phyloP scores from a whole-genome alignment of 1,140 invertebrate genomes.

The Drosophila ironensis region DNA sequence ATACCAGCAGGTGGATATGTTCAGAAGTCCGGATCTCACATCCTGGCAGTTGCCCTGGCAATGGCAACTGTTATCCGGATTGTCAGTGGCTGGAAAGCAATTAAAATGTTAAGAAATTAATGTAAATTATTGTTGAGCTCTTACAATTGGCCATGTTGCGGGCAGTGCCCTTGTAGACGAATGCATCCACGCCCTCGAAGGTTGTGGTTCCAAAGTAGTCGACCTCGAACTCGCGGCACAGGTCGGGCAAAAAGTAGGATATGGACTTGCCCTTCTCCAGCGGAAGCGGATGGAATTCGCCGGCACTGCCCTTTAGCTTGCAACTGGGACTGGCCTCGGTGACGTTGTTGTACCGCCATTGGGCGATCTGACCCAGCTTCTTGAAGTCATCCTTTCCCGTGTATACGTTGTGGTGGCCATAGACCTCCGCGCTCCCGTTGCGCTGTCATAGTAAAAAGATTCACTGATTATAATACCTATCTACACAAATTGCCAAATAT shows the following conservation, averaged over 20 bases:
- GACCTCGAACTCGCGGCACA: constrained; percentile 86
- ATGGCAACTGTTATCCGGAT: constrained; percentile 49
- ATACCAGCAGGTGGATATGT: constrained; percentile 59
- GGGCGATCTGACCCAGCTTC: constrained; percentile 85
- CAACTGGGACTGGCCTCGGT: constrained; percentile 85
- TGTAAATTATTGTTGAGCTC: constrained; percentile 57
- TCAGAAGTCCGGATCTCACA: constrained; percentile 52
- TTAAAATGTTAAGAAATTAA: neutral
- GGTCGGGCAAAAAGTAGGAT: constrained; percentile 86
- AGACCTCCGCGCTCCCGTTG: constrained; percentile 87
- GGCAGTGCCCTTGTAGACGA: constrained; percentile 84
- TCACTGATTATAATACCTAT: neutral
- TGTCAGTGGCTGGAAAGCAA: constrained; percentile 38
- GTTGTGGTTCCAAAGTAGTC: constrained; percentile 83
- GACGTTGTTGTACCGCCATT: constrained; percentile 86
- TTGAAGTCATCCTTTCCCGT: constrained; percentile 85
- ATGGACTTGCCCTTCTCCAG: constrained; percentile 84
- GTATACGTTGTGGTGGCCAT: constrained; percentile 89
- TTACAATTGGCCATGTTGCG: constrained; percentile 85
- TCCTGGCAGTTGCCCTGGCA: constrained; percentile 49
- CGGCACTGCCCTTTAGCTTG: constrained; percentile 85
- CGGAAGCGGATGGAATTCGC: constrained; percentile 88
- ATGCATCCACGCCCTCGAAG: constrained; percentile 83
- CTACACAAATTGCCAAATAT: too few relatives aligned
- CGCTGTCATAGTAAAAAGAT: constrained; percentile 83